Percentiles rank a stretch among this genome's conserved stretches.
These are phyloP conservation scores for Polydesmus complanatus DNA, from an alignment of 2,888 invertebrate species.

Conservation along the genomic window DNA sequence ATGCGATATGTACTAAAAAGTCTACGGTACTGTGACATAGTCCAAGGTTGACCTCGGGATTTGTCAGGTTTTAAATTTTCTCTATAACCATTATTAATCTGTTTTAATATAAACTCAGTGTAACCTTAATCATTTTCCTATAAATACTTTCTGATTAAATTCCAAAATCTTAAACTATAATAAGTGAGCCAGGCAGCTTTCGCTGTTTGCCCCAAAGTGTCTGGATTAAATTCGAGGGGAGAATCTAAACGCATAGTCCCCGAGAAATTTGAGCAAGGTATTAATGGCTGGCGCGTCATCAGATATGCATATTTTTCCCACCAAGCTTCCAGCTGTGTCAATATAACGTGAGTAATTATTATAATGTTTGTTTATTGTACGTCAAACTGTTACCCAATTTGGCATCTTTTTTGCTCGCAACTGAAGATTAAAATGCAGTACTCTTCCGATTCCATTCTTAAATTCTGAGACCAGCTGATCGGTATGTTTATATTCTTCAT, in stretches of 20 bases:
- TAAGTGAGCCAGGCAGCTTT: slow-evolving; percentile 29
- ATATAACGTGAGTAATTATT: neutral
- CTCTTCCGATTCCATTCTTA: slow-evolving; percentile 36
- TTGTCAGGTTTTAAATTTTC: slow-evolving; percentile 18
- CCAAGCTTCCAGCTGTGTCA: slow-evolving; percentile 37
- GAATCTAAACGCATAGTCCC: slow-evolving; percentile 22
- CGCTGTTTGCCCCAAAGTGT: slow-evolving; percentile 27
- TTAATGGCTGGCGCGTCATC: slow-evolving; percentile 36
- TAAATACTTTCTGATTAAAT: slow-evolving; percentile 31
- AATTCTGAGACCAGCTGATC: slow-evolving; percentile 37
- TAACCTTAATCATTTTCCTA: no score
- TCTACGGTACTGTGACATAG: slow-evolving; percentile 38
- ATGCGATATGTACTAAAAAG: slow-evolving; percentile 40
- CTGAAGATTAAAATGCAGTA: slow-evolving; percentile 37
- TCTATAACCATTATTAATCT: slow-evolving; percentile 12
- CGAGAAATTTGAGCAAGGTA: slow-evolving; percentile 40
- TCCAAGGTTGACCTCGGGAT: slow-evolving; percentile 28
- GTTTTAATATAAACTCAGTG: slow-evolving; percentile 23
- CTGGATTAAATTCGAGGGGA: slow-evolving; percentile 25
- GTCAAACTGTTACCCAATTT: slow-evolving; percentile 37
- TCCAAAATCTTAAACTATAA: slow-evolving; percentile 37
- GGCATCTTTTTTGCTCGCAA: slow-evolving; percentile 34
- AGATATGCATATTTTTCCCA: slow-evolving; percentile 45
- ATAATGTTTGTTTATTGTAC: slow-evolving; percentile 3
- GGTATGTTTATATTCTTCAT: slow-evolving; percentile 36